Evolutionary conservation across 2,888 invertebrate species (phyloP).

Genomic region (Serripes groenlandicus): DNA sequence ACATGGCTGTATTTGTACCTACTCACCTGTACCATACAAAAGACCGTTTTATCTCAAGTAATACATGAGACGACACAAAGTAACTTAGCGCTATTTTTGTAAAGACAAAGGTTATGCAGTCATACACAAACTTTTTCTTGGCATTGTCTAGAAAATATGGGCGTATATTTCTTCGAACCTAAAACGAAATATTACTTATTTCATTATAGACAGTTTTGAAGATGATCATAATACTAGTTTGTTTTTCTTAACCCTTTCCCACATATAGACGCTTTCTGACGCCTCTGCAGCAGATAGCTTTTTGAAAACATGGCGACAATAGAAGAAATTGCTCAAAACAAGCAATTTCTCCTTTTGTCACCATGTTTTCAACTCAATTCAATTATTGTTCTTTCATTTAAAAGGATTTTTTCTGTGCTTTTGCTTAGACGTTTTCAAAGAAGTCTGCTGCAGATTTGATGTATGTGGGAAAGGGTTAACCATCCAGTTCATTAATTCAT

Average conservation of each 20-base stretch:
- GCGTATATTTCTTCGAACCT: slow-evolving; percentile 93
- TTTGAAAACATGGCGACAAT: neutral
- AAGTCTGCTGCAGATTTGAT: no score
- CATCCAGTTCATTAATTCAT: no score
- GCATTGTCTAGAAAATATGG: slow-evolving; percentile 58
- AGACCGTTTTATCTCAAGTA: slow-evolving; percentile 94
- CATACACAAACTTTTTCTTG: slow-evolving; percentile 89
- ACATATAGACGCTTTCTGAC: neutral
- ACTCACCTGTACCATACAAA: slow-evolving; percentile 93
- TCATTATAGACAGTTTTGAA: no score
- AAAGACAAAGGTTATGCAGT: slow-evolving; percentile 92
- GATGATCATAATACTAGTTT: no score
- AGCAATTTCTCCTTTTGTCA: neutral
- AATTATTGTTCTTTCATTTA: no score
- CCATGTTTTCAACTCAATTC: neutral
- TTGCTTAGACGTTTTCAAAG: no score
- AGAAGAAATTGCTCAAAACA: neutral
- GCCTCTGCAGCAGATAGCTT: neutral
- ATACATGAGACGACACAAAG: slow-evolving; percentile 95
- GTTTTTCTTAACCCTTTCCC: no score
- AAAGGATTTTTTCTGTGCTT: no score
- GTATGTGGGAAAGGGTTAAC: no score
- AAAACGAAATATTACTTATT: slow-evolving; percentile 43
- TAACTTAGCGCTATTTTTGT: slow-evolving; percentile 96
- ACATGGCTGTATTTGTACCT: no score